Evolutionary conservation across 2,888 invertebrate genomes (phyloP).

Genomic region (Eristalis tenax): DNA sequence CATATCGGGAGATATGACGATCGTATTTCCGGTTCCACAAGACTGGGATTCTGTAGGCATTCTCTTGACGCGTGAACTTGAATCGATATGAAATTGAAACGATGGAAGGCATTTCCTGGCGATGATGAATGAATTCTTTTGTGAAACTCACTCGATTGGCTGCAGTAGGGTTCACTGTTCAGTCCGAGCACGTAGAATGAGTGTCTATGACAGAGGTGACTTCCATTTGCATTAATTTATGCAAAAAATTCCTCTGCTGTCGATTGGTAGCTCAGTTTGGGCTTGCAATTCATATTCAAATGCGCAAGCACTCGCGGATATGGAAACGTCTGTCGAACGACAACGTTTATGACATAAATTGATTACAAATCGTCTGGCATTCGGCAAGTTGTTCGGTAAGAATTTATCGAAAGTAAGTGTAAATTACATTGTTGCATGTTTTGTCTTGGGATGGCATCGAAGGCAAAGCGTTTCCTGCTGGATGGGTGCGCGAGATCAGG

Average conservation of each 20-base stretch:
- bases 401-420: background rate
- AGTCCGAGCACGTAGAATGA: background rate
- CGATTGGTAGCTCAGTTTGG: background rate
- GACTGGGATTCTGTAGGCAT: background rate
- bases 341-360: background rate
- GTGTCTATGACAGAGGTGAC: background rate
- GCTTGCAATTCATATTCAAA: background rate
- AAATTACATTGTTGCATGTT: background rate
- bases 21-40: background rate
- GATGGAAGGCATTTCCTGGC: conserved; percentile 1
- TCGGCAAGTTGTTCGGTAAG: background rate
- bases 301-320: background rate
- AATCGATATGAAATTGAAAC: background rate
- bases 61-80: background rate
- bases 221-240: background rate
- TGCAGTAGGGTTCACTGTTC: background rate
- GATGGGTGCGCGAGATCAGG: too few species aligned
- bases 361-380: background rate
- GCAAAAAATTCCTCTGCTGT: background rate
- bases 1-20: background rate
- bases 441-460: background rate
- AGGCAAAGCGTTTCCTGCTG: too few species aligned
- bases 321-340: background rate
- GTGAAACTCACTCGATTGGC: background rate
- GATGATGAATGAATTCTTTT: background rate